Evolutionary conservation across 2,888 invertebrate species (phyloP), one percentile per base, ranked within the genome.

Genomic region (Aleiodes testaceus): DNA sequence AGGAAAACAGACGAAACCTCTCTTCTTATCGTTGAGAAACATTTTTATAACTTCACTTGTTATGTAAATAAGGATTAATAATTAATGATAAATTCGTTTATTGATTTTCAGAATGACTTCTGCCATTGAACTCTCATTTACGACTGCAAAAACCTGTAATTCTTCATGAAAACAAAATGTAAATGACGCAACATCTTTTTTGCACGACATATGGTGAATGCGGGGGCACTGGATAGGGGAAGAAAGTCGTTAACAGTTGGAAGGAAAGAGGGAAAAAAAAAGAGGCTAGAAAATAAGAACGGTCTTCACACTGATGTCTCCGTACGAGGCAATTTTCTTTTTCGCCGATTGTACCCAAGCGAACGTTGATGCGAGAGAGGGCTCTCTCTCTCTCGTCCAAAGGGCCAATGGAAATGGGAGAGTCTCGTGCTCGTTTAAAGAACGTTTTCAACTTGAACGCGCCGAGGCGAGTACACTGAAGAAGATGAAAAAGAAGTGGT

Each of bases 391-490:
- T 9, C 47, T 65, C 65, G 14, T 30, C 55, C 26, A 26, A 30
- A 55, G 55, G 55, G 65, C 65, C 63, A 63, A 61, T 42, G 63
- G 45, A 45, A 64, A 64, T 45, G 26, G 45, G 18, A 47, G 64
- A 69, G 59, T 66, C 45, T 55, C 55, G 68, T 75, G 59, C 59
- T 59, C 59, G 75, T 78, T 78, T 76, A 77, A 79, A 78, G 72
- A 75, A 74, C 72, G 72, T 78, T 79, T 78, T 74, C 74, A 77
- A 73, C 66, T 69, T 70, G 72, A 59, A 59, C 67, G 74, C 71
- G 68, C 73, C 69, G 69, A 44, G 59, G 61, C 36, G 42, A 18
- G 42, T 18, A 59, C 59, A 42, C 36, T 36, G 14, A 16, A 59
- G 59, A 16, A 36, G 59, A 36, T 18, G 42, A 16, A 22, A 53